phyloP scores from a whole-genome alignment of 1,140 invertebrate species.

The Conus betulinus region DNA sequence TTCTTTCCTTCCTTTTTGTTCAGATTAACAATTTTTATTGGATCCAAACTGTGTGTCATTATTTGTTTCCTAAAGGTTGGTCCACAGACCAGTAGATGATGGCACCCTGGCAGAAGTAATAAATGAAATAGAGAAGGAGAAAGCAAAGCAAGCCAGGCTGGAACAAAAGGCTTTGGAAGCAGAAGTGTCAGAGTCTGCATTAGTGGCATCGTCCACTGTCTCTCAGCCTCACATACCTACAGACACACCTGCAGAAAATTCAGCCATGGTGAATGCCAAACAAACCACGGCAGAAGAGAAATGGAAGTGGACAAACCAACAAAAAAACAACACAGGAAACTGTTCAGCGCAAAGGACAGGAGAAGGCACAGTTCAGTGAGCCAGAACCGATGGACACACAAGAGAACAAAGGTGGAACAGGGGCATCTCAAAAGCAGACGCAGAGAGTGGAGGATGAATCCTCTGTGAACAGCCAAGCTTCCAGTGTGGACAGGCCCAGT shows the following conservation, averaged over 20 bases:
- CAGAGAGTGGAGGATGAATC: constrained; percentile 44
- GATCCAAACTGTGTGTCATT: not conserved
- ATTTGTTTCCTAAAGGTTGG: constrained; percentile 52
- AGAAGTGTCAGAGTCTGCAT: constrained; percentile 35
- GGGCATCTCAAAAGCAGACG: not conserved
- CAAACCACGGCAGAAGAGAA: not conserved
- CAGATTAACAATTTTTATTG: not conserved
- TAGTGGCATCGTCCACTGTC: not conserved
- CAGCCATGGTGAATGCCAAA: not conserved
- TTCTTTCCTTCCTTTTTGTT: too few species aligned
- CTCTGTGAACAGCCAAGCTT: not conserved
- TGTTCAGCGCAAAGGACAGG: not conserved
- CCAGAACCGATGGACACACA: constrained; percentile 28
- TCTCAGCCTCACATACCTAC: not conserved
- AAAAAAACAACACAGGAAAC: not conserved
- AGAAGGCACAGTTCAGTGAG: not conserved
- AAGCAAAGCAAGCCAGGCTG: constrained; percentile 61
- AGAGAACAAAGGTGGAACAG: constrained; percentile 23
- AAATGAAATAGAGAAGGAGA: constrained; percentile 62
- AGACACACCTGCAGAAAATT: not conserved
- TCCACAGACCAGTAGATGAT: constrained; percentile 68
- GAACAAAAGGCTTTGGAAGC: constrained; percentile 48
- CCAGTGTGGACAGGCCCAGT: not conserved
- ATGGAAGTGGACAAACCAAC: not conserved
- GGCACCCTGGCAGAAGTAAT: constrained; percentile 53